phyloP scores from a whole-genome alignment of 2,113 vertebrate genomes.

The Melanostigma gelatinosum region DNA sequence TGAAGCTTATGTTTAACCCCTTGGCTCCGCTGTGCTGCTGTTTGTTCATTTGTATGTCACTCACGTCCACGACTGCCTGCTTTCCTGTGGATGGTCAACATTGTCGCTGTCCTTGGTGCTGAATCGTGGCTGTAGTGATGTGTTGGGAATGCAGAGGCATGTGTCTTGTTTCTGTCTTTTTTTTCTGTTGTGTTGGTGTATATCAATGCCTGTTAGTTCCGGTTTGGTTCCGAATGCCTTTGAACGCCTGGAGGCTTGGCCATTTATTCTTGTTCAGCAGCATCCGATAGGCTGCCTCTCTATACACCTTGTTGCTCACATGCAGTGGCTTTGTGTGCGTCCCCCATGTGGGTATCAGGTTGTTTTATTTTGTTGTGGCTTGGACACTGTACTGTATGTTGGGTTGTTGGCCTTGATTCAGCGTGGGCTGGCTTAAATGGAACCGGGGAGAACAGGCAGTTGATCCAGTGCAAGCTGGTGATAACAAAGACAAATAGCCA shows the following conservation, averaged over 20 bases:
- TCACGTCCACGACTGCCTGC: background rate
- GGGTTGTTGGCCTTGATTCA: constrained; percentile 40
- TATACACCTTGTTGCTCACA: constrained; percentile 15
- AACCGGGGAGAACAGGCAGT: constrained; percentile 37
- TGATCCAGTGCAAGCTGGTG: constrained; percentile 55
- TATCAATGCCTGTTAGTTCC: background rate
- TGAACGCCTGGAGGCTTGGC: background rate
- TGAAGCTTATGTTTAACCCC: constrained; percentile 28
- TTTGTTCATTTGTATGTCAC: constrained; percentile 22
- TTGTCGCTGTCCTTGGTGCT: constrained; percentile 29
- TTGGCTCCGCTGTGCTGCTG: background rate
- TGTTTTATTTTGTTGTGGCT: constrained; percentile 5
- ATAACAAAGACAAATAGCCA: constrained; percentile 73
- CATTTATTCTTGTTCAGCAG: background rate
- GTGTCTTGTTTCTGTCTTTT: background rate
- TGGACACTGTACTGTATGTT: background rate
- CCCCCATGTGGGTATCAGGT: background rate
- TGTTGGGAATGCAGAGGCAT: background rate
- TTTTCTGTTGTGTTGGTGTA: background rate
- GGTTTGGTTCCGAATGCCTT: constrained; percentile 9
- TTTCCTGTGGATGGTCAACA: background rate
- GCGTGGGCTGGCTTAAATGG: constrained; percentile 49
- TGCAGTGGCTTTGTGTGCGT: background rate
- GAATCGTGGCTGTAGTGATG: background rate
- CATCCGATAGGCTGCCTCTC: background rate